Base-by-base conservation (phyloP, 2,888 invertebrate genomes). In the Xylophagus ater region DNA sequence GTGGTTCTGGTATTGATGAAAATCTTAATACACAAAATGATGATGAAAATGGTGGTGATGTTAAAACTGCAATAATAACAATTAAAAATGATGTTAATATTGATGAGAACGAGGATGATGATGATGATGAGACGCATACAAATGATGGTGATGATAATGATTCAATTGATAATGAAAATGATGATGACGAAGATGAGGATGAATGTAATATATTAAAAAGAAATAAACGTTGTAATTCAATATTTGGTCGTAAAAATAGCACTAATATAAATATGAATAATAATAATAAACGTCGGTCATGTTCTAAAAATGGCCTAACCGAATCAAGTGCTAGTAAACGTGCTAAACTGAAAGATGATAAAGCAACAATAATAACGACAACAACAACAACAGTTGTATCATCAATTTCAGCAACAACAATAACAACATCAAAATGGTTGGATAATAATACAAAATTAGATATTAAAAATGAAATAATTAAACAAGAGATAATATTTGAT, bases 101-200 rank as follows among this genome's bases (percentile, higher is more conserved):
- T 24, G 44, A 43, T 13, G 39, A 40, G 9, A 42, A 43, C 4
- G 43, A 41, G 15, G 50, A 44, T 4, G 41, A 30, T 33, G 24
- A 23, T 31, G 37, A 32, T 12, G 21, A 21, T 1, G 48, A 51
- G 40, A 36, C 46, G 9, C 45, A 49, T 21, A 43, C 69, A 67
- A 44, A 68, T 65, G 67, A 67, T 63, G 42, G 57, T 65, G 48
- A 52, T 40, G 29, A 47, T 42, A 37, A 48, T 44, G 32, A 50
- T 44, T 35, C 45, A 45, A 34, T 43, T 23, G 37, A 37, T 21
- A 15, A 28, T 3, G 49, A 51, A 38, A 37, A 46, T 4, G 46
- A 48, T 63, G 49, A 52, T 38, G 34, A 47, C 53, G 40, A 41
- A 12, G 41, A 37, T 12, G 51, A 48, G 26, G 53, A 55, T n/a